These are phyloP conservation scores for Pelusios castaneus DNA, from an alignment of 2,113 vertebrate genomes.

Conservation along the genomic window DNA sequence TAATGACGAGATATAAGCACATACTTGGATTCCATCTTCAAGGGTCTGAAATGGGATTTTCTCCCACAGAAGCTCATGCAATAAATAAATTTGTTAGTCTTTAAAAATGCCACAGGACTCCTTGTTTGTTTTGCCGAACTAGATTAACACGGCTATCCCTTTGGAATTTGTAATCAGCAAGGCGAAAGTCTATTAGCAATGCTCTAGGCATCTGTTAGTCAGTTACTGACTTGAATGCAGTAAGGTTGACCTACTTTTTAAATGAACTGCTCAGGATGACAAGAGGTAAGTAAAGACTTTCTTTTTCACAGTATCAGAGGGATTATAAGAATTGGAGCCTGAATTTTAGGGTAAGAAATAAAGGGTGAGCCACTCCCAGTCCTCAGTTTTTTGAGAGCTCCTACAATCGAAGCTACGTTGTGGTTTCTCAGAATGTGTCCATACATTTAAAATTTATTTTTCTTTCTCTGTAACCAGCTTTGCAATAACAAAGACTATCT, in stretches of 20 bases:
- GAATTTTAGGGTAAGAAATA: background rate
- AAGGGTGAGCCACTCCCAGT: background rate
- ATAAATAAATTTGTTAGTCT: no score
- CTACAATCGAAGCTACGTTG: background rate
- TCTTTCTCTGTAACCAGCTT: background rate
- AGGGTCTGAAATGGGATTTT: no score
- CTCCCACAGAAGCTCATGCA: no score
- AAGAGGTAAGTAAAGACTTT: background rate
- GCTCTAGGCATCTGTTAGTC: background rate
- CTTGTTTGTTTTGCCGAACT: no score
- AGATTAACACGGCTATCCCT: no score
- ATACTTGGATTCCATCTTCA: background rate
- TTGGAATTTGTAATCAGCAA: no score
- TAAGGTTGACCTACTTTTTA: background rate
- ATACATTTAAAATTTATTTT: background rate
- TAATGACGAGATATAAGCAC: background rate
- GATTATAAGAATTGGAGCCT: background rate
- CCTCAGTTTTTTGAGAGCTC: background rate
- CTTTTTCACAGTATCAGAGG: background rate
- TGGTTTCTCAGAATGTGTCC: background rate
- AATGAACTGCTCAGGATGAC: background rate
- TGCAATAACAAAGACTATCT: background rate
- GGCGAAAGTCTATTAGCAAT: background rate
- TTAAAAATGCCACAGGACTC: no score
- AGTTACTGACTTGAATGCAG: background rate